Base-by-base conservation (phyloP, 2,888 invertebrate genomes). In the Sarcophaga rosellei region DNA sequence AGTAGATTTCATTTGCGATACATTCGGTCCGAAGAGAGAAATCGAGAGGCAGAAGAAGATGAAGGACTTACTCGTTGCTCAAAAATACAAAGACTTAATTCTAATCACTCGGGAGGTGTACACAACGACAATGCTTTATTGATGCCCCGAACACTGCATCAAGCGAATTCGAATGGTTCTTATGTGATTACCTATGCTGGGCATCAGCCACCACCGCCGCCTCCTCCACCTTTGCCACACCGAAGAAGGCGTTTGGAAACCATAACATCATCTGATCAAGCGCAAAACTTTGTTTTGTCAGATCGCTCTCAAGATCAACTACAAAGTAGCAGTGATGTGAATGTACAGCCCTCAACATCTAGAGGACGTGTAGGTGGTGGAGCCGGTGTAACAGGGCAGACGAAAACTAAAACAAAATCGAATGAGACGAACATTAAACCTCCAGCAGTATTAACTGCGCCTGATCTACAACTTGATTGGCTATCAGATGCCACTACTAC, bases 391-490 rank as follows among this genome's bases (percentile, higher is more conserved):
- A 23, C 53, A 17, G 17, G 53, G 17, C 53, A 53, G 17, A 15
- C 45, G 6, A 79, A 47, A 20, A 21, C 62, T 0, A 81, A 82
- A 63, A 10, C 35, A 61, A 72, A 72, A 23, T n/a, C 57, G 61
- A 47, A 23, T 66, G 87, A 69, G 78, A 88, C 70, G 80, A 86
- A 81, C 59, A 75, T 61, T 5, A 86, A 86, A 72, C 81, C 81
- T 12, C 86, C 89, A 25, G 92, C 90, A 5, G 92, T 92, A 5
- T 76, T 92, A 23, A 92, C 92, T 8, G 92, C 92, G 3, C 96
- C 97, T 0, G 97, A 97, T 92, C 93, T 97, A 81, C 97, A 97
- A 92, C 93, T 97, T 65, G 96, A 97, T 92, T 97, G 97, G 95
- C 94, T 96, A 0, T 95, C 95, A 1, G 94, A 94, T 87, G 95